Evolutionary conservation across 2,113 vertebrate species (phyloP).

Genomic region (Emberiza fucata): DNA sequence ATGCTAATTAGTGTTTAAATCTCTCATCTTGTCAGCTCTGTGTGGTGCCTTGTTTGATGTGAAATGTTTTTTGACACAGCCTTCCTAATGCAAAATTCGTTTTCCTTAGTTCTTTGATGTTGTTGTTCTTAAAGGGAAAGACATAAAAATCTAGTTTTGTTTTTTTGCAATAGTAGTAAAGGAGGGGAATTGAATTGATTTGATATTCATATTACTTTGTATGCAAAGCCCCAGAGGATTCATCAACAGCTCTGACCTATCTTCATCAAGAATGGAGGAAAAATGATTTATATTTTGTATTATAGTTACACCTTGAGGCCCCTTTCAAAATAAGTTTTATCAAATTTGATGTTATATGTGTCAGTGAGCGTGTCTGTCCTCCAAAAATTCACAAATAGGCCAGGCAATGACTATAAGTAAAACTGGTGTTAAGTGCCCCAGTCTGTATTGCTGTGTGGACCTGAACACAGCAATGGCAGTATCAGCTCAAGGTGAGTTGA

Average conservation of each 20-base stretch:
- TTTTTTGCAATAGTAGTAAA: background rate
- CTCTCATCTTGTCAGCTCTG: conserved; percentile 16
- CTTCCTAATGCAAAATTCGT: conserved; percentile 20
- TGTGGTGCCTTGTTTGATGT: conserved; percentile 31
- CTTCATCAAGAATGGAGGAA: background rate
- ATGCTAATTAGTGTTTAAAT: conserved; percentile 45
- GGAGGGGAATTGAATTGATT: background rate
- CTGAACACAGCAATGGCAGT: background rate
- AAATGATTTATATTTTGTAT: background rate
- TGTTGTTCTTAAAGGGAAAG: background rate
- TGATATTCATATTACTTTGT: background rate
- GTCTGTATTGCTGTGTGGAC: background rate
- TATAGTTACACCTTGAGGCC: background rate
- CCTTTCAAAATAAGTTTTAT: background rate
- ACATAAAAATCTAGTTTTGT: background rate
- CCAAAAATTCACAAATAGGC: background rate
- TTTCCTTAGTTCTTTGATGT: conserved; percentile 37
- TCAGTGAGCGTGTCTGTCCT: background rate
- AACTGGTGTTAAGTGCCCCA: background rate
- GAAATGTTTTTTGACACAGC: background rate
- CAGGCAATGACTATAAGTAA: background rate
- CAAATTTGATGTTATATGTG: background rate
- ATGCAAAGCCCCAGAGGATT: background rate
- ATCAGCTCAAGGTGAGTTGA: background rate
- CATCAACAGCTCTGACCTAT: background rate